Base-by-base conservation (phyloP, 2,888 invertebrate species). In the Lochmaea capreae region DNA sequence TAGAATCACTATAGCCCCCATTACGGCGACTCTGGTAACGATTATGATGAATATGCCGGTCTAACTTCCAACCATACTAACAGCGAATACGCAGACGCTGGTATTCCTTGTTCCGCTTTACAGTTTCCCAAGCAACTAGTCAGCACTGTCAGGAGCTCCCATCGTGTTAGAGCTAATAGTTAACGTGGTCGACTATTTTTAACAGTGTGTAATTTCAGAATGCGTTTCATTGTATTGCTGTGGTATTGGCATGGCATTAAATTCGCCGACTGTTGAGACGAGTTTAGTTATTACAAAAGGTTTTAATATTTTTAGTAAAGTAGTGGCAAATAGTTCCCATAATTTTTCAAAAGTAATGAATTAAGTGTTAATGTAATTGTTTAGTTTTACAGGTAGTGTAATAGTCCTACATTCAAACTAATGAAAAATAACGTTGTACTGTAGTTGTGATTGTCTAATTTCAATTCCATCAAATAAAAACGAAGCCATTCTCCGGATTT, bases 11-110 rank as follows among this genome's bases (percentile, higher is more conserved):
- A 39, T 39, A 8, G 8, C 16, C 54, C 54, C 54, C 18, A 10
- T 54, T 54, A 18, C 54, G 54, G 18, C 54, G 54, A 16, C 54
- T 54, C 54, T 54, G 54, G 59, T 33, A 59, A 59, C n/a, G 33
- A 59, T 33, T 26, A 33, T 33, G 26, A 6, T 14, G 33, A 14
- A 22, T 58, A 11, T 26, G 10, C 33, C n/a, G 26, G 59, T 33
- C 59, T 8, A 14, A 22, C 22, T 11, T 58, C 14, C 59, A 33
- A 59, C 59, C 59, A 59, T 59, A 33, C 33, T n/a, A 11, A 8
- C 33, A 33, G 2, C 59, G 11, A 26, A 33, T 33, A 16, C 59
- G 59, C 59, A 59, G 33, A 33, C 59, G 26, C 33, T n/a, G 3
- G 54, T 54, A 18, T 54, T 10, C 46, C 9, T 16, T 18, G 54